Base-by-base conservation (phyloP, 2,888 invertebrate genomes). In the Dasypogon diadema region DNA sequence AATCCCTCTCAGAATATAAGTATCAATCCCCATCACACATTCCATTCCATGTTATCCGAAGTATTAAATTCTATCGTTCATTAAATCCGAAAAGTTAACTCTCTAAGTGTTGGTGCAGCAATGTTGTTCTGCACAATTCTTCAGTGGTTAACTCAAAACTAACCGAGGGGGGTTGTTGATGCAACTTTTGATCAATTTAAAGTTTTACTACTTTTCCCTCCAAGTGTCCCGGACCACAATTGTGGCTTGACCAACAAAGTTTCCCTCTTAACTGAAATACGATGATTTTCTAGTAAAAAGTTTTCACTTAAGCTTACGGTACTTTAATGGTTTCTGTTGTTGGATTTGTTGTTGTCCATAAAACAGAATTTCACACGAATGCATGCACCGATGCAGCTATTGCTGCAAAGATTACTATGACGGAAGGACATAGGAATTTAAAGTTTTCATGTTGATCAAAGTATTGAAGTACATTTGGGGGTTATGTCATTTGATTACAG, bases 211-310 rank as follows among this genome's bases (percentile, higher is more conserved):
- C 60, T 12, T 51, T 56, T 56, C 5, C 24, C 14, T 21, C 30
- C 24, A 54, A 54, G 22, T 56, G 65, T 48, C 22, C 14, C 48
- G 22, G n/a, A 24, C 65, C 65, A 48, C 65, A 68, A 68, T 68
- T 68, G 65, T 48, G 65, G 65, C 46, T 68, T 68, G 65, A 68
- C 65, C 65, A 68, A 26, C 48, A 68, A 68, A 68, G 65, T 68
- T 68, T 68, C 24, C 10, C 65, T 68, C 60, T 60, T 60, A 60
- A 60, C 60, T 60, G 60, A 21, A 60, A 60, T 60, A 60, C 60
- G 60, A 60, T 60, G 60, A 60, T 60, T 60, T 60, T 60, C 60
- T 21, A 37, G 60, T 37, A 60, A 60, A 60, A 60, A 60, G 60
- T 60, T 60, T 60, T 60, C 60, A 60, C 60, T 60, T 42, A 60